Conservation (phyloP, 2,113 vertebrate genomes). For the Lepus timidus region DNA sequence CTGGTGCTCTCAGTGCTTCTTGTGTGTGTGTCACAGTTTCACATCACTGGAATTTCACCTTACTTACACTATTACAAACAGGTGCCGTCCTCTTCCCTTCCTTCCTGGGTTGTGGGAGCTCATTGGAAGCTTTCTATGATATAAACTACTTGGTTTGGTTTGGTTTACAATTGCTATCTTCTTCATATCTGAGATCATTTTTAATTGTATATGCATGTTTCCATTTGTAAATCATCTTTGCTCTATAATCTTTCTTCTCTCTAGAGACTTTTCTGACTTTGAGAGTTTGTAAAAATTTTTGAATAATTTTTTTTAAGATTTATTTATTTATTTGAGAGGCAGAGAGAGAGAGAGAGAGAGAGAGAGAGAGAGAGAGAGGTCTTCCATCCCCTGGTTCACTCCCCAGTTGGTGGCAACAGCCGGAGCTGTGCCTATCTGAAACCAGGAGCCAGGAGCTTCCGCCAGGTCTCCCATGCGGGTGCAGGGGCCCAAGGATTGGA, state of each 20-base stretch:
- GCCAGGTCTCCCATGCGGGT: too few species aligned
- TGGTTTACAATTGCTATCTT: background rate
- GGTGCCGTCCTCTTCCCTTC: background rate
- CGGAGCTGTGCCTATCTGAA: too few species aligned
- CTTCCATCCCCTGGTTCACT: too few species aligned
- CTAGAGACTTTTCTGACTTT: background rate
- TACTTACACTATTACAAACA: background rate
- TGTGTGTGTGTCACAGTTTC: background rate
- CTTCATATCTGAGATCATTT: conserved; percentile 2
- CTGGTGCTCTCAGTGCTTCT: background rate
- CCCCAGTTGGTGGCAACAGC: too few species aligned
- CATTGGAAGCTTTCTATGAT: background rate
- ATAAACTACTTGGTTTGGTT: background rate
- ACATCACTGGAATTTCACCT: background rate
- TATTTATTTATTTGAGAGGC: background rate
- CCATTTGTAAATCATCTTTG: background rate
- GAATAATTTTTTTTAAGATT: background rate
- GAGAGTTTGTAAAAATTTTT: background rate
- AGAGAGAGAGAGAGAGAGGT: background rate
- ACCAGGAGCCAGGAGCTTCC: too few species aligned
- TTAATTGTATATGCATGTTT: background rate
- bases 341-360: background rate
- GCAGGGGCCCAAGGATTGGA: too few species aligned
- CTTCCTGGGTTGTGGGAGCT: background rate
- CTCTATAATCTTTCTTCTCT: background rate